Conservation (phyloP, 2,888 invertebrate species). For the Pyrrhia umbra region DNA sequence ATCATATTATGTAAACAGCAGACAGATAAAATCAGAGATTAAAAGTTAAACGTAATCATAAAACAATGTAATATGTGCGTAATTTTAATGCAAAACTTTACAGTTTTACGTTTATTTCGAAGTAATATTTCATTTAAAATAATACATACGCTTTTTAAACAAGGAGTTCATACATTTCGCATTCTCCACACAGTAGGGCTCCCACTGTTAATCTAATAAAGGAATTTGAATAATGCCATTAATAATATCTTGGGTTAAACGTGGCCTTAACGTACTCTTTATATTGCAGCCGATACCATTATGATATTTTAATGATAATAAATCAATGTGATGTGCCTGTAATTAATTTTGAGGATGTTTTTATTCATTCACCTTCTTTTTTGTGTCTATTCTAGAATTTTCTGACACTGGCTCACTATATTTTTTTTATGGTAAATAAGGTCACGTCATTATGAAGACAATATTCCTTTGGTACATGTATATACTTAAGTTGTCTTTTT, state of each 20-base stretch:
- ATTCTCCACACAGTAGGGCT: constrained; percentile 82
- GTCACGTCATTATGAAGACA: no score
- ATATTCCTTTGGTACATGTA: no score
- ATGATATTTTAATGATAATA: constrained; percentile 64
- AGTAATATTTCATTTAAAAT: constrained; percentile 56
- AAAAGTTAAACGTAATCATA: constrained; percentile 35
- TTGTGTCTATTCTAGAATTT: constrained; percentile 13
- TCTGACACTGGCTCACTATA: no score
- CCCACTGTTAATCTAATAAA: constrained; percentile 87
- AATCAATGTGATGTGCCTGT: constrained; percentile 66
- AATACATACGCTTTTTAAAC: constrained; percentile 57
- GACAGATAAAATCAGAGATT: neutral
- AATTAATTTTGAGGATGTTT: constrained; percentile 58
- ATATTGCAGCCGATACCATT: constrained; percentile 64
- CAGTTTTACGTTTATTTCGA: constrained; percentile 41
- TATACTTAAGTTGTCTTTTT: no score
- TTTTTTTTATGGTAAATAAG: no score
- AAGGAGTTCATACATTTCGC: constrained; percentile 72
- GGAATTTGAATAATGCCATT: constrained; percentile 87
- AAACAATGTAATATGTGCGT: constrained; percentile 33
- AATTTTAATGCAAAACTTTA: constrained; percentile 33
- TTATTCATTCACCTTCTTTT: neutral
- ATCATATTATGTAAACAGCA: neutral
- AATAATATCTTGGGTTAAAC: constrained; percentile 75
- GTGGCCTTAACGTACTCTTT: constrained; percentile 60